Percentiles rank a stretch among this genome's conserved stretches.
Evolutionary conservation across 2,888 invertebrate species (phyloP).

Genomic region (Danaus chrysippus): DNA sequence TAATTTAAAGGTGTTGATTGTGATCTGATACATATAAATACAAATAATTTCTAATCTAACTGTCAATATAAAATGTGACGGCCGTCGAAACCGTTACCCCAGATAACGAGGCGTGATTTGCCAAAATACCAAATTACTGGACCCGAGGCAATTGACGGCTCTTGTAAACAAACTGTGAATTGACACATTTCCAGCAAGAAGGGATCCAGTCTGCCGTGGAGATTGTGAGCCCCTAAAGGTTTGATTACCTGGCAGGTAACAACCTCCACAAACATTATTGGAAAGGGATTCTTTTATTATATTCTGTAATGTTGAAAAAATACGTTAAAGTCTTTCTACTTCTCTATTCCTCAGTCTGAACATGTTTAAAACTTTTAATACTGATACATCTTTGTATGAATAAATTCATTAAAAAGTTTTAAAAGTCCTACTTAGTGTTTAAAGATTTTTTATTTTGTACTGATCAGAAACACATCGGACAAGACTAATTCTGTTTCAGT

Average conservation of each 20-base stretch:
- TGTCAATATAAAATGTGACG: not conserved
- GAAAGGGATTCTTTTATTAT: conserved; percentile 1
- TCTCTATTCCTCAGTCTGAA: too few relatives aligned
- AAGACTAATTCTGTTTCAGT: not conserved
- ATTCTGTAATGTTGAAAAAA: not conserved
- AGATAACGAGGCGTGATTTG: conserved; percentile 28
- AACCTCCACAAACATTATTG: not conserved
- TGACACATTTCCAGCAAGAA: conserved; percentile 22
- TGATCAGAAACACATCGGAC: not conserved
- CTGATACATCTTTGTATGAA: too few relatives aligned
- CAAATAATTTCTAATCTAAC: not conserved
- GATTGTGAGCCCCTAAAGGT: conserved; percentile 5
- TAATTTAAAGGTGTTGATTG: not conserved
- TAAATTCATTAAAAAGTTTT: too few relatives aligned
- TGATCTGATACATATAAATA: not conserved
- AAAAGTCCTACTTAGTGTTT: too few relatives aligned
- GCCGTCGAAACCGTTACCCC: not conserved
- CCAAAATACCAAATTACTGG: conserved; percentile 30
- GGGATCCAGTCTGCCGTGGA: not conserved
- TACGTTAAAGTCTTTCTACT: too few relatives aligned
- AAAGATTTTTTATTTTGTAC: too few relatives aligned
- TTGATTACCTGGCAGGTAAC: not conserved
- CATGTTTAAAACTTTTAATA: too few relatives aligned
- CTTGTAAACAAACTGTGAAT: conserved; percentile 31
- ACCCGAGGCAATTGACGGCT: conserved; percentile 24